Base-by-base conservation (phyloP, 2,888 invertebrate species). In the Thera obeliscata region DNA sequence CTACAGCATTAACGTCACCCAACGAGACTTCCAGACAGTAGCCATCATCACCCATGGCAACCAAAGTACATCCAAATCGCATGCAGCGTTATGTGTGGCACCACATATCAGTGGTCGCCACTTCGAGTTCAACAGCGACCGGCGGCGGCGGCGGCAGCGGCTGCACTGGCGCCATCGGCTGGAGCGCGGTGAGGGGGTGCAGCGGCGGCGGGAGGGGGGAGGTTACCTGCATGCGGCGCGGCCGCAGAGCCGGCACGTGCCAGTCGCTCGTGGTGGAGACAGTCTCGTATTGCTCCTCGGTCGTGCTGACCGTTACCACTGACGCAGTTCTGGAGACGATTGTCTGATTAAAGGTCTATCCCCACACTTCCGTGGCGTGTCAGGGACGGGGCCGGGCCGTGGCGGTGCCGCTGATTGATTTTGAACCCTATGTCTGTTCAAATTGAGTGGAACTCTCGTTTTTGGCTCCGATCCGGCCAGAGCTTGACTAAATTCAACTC, bases 51-150 rank as follows among this genome's bases (percentile, higher is more conserved):
- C 11, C 2, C 41, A 56, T 56, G 56, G 12, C 41, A 12, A 43
- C 56, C 22, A 43, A n/a, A 2, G 36, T 52, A 52, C 9, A 41
- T 56, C 38, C 22, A 22, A 43, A 9, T 22, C 22, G 1, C 12
- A n/a, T 11, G 41, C 55, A 49, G 38, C 8, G 43, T 46, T 46
- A 46, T 46, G 64, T 59, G 33, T 64, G 64, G 46, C 87, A 89
- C 91, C 90, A 92, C 83, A 87, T 91, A 65, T 92, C 89, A 5
- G 91, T 90, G 78, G 91, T 89, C 75, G 91, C 89, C 56, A 93
- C 93, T 72, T 93, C 92, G 0, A 91, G 87, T 71, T 92, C 92
- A 56, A 91, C 88, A 64, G 90, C 91, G 66, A 91, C 91, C 0
- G 91, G 91, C 33, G 91, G 69, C 54, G 69, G 65, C 46, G 65